These are phyloP conservation scores for Periophthalmodon schlosseri DNA, from an alignment of 2,113 vertebrate species.

Conservation along the genomic window DNA sequence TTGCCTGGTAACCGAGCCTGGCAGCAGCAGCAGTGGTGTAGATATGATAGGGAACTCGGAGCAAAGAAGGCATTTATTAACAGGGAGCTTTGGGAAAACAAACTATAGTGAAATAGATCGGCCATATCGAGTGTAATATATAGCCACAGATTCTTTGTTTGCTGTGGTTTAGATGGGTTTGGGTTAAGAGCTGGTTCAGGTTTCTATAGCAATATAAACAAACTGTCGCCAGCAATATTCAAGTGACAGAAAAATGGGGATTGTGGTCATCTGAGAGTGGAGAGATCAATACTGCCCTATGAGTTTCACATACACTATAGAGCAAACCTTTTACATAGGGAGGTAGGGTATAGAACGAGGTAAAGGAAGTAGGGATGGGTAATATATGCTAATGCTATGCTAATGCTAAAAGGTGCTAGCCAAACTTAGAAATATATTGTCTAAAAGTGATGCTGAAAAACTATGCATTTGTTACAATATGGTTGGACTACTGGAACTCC, in stretches of 20 bases:
- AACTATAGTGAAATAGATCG: conserved; percentile 70
- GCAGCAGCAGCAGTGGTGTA: conserved; percentile 50
- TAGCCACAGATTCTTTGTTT: conserved; percentile 62
- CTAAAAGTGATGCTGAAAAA: no score
- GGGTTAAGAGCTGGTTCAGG: conserved; percentile 52
- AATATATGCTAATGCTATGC: no score
- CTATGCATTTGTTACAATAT: no score
- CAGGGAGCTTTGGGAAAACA: conserved; percentile 51
- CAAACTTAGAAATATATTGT: no score
- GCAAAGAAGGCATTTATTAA: conserved; percentile 69
- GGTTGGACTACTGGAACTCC: no score
- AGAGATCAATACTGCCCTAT: conserved; percentile 16
- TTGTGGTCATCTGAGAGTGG: conserved; percentile 6
- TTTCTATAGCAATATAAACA: conserved; percentile 62
- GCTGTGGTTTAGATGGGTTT: conserved; percentile 63
- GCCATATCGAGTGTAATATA: conserved; percentile 62
- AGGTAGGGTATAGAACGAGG: background rate
- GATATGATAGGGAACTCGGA: conserved; percentile 58
- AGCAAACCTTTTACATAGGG: background rate
- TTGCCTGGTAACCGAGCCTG: conserved; percentile 62
- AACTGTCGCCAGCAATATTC: conserved; percentile 26
- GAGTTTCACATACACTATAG: background rate
- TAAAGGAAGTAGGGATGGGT: no score
- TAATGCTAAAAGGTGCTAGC: no score
- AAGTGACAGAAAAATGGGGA: conserved; percentile 20